These are phyloP conservation scores for Empis stercorea DNA, from an alignment of 2,888 invertebrate species.

Conservation along the genomic window DNA sequence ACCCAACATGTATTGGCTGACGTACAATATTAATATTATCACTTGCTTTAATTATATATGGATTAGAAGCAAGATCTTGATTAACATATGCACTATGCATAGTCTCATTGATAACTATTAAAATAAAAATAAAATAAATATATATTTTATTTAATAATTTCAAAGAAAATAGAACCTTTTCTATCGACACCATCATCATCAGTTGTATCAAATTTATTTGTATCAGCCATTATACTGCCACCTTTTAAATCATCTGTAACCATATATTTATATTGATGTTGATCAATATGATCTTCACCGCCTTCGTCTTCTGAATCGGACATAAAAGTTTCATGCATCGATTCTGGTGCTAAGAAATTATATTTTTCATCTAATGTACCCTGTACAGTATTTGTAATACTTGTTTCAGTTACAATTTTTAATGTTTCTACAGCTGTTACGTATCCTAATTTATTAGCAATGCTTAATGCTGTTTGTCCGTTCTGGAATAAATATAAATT, in stretches of 20 bases:
- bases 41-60: slow-evolving; percentile 30
- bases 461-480: slow-evolving; percentile 92
- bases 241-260: slow-evolving; percentile 70
- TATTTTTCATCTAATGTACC: slow-evolving; percentile 73
- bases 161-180: slow-evolving; percentile 9
- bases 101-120: slow-evolving; percentile 15
- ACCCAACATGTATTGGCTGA: slow-evolving; percentile 53
- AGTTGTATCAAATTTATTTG: slow-evolving; percentile 55
- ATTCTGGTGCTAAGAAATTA: slow-evolving; percentile 93
- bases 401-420: slow-evolving; percentile 78
- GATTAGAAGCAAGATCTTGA: slow-evolving; percentile 24
- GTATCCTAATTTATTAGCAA: slow-evolving; percentile 93
- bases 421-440: slow-evolving; percentile 96
- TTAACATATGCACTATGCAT: slow-evolving; percentile 15
- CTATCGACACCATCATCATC: slow-evolving; percentile 35
- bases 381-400: slow-evolving; percentile 45
- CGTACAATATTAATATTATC: slow-evolving; percentile 50
- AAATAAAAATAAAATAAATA: slow-evolving; percentile 2
- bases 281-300: slow-evolving; percentile 50
- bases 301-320: slow-evolving; percentile 99
- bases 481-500: slow-evolving; percentile 49
- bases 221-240: slow-evolving; percentile 45
- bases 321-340: slow-evolving; percentile 97
- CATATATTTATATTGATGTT: slow-evolving; percentile 62
- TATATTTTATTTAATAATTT: neutral